Conservation (phyloP, 2,888 invertebrate genomes). For the Chrysomela aeneicollis region DNA sequence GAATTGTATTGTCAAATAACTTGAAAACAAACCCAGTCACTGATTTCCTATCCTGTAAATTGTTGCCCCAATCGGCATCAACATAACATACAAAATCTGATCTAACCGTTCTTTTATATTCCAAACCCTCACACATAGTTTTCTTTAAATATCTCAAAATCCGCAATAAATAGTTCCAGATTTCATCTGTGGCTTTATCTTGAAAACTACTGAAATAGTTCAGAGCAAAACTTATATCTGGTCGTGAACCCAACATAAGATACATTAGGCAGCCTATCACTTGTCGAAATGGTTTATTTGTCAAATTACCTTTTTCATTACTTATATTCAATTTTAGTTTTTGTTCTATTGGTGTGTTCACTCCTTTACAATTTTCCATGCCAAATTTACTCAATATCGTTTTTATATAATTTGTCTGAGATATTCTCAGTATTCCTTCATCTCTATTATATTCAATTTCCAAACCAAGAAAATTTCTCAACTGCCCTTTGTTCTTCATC, state of each 20-base stretch:
- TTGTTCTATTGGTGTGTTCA: background rate
- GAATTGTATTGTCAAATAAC: background rate
- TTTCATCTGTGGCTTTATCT: constrained; percentile 15
- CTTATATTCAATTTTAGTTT: background rate
- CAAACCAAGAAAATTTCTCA: constrained; percentile 35
- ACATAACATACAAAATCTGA: background rate
- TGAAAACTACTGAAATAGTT: constrained; percentile 29
- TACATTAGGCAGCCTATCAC: constrained; percentile 28
- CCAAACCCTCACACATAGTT: background rate
- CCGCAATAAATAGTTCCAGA: constrained; percentile 8
- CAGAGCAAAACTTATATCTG: constrained; percentile 28
- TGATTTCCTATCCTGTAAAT: too few species aligned
- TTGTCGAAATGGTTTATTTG: constrained; percentile 23
- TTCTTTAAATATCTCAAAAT: constrained; percentile 17
- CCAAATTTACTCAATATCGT: background rate
- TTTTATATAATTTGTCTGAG: background rate
- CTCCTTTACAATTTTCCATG: constrained; percentile 4
- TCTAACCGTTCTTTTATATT: constrained; percentile 14
- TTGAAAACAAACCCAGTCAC: too few species aligned
- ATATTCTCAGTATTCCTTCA: too few species aligned
- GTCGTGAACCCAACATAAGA: constrained; percentile 28
- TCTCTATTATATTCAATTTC: constrained; percentile 31
- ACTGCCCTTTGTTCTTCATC: constrained; percentile 33
- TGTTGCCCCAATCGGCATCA: background rate
- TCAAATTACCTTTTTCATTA: background rate